phyloP scores from a whole-genome alignment of 2,797 vertebrate genomes.

The Alosa sapidissima region DNA sequence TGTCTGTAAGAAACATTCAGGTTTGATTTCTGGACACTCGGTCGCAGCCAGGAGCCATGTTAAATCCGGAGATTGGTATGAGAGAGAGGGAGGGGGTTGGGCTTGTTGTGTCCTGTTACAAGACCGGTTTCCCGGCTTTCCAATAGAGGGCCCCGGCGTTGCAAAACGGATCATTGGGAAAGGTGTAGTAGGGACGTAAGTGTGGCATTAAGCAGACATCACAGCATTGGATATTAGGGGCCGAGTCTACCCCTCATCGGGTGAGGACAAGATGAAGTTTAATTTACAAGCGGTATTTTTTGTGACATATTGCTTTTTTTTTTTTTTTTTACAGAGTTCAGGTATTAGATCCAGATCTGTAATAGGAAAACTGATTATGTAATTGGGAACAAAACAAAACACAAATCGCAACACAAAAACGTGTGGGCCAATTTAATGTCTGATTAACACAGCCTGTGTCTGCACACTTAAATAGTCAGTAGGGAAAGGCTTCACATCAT shows the following conservation, averaged over 20 bases:
- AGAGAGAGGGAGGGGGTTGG: slow-evolving; percentile 56
- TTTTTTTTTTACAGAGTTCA: background rate
- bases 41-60: slow-evolving; percentile 66
- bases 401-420: background rate
- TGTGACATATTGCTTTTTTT: background rate
- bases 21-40: slow-evolving; percentile 56
- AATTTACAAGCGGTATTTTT: background rate
- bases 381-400: background rate
- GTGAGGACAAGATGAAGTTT: background rate
- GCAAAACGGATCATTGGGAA: slow-evolving; percentile 46
- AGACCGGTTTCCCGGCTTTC: slow-evolving; percentile 52
- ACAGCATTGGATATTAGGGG: slow-evolving; percentile 22
- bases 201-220: slow-evolving; percentile 40
- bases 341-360: background rate
- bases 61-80: slow-evolving; percentile 52
- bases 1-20: slow-evolving; percentile 48
- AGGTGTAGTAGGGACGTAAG: slow-evolving; percentile 41
- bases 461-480: background rate
- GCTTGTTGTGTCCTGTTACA: slow-evolving; percentile 50
- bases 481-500: background rate
- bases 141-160: slow-evolving; percentile 61
- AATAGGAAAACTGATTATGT: background rate
- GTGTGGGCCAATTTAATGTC: background rate
- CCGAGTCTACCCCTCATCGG: background rate
- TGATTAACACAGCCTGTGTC: background rate